phyloP scores from a whole-genome alignment of 2,888 invertebrate genomes.

The Elegia similella region DNA sequence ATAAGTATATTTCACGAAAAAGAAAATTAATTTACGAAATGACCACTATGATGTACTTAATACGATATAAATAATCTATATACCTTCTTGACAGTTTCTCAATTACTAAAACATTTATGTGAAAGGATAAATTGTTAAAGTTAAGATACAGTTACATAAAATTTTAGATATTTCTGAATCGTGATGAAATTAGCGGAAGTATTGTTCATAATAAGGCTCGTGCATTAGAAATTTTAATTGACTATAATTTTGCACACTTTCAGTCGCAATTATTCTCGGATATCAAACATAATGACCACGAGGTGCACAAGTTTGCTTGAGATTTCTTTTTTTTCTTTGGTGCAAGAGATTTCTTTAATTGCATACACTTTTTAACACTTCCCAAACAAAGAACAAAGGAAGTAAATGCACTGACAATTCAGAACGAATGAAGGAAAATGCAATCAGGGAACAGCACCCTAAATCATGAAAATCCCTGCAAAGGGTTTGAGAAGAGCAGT shows the following conservation, averaged over 20 bases:
- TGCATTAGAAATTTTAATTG: slow-evolving; percentile 26
- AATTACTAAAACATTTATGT: neutral
- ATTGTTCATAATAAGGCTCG: slow-evolving; percentile 26
- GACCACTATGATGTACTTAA: no score
- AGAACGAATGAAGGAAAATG: neutral
- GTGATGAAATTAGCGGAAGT: slow-evolving; percentile 30
- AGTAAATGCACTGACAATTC: neutral
- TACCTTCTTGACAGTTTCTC: no score
- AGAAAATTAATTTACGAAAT: no score
- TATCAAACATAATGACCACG: slow-evolving; percentile 22
- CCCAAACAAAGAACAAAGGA: neutral
- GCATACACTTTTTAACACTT: neutral
- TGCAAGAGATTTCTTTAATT: neutral
- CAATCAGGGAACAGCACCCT: slow-evolving; percentile 39
- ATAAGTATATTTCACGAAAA: no score
- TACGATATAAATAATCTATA: no score
- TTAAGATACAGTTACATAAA: slow-evolving; percentile 34
- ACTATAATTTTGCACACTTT: slow-evolving; percentile 30
- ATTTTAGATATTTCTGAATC: slow-evolving; percentile 23
- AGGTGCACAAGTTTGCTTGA: neutral
- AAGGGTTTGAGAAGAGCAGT: slow-evolving; percentile 54
- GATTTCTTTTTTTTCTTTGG: no score
- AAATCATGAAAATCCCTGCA: slow-evolving; percentile 43
- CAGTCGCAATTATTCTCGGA: slow-evolving; percentile 23
- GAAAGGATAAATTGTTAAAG: slow-evolving; percentile 25